phyloP scores from a whole-genome alignment of 2,888 invertebrate species.

The Meiosimyza decipiens region DNA sequence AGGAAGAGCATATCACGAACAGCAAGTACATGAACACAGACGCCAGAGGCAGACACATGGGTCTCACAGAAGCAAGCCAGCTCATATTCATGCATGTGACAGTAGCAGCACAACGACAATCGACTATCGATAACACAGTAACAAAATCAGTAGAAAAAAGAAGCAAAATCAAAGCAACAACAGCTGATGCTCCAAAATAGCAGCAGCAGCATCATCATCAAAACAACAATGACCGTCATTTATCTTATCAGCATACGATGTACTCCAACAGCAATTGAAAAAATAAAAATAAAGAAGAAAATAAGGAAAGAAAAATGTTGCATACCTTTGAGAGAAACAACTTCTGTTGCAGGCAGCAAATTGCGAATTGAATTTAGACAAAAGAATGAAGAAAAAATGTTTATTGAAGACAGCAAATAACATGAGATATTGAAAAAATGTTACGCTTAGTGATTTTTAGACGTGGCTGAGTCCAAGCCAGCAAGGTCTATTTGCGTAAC shows the following conservation, averaged over 20 bases:
- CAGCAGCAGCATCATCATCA: slow-evolving; percentile 17
- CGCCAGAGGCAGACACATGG: neutral
- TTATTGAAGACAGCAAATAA: too few relatives aligned
- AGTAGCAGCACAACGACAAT: neutral
- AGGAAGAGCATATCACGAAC: neutral
- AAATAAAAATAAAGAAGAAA: neutral
- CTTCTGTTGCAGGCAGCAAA: neutral
- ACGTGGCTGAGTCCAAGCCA: too few relatives aligned
- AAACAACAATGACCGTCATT: slow-evolving; percentile 28
- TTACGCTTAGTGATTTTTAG: too few relatives aligned
- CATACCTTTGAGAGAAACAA: slow-evolving; percentile 14
- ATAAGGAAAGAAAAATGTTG: neutral
- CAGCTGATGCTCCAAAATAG: slow-evolving; percentile 7
- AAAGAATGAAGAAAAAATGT: neutral
- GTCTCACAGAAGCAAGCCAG: neutral
- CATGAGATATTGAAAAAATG: too few relatives aligned
- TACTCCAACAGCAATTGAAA: neutral
- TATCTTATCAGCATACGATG: slow-evolving; percentile 16
- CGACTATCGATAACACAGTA: slow-evolving; percentile 1
- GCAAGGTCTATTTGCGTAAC: too few relatives aligned
- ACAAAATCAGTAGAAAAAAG: neutral
- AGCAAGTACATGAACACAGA: neutral
- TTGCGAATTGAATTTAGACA: neutral
- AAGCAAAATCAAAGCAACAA: slow-evolving; percentile 2
- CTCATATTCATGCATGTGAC: neutral